phyloP scores from a whole-genome alignment of 2,797 vertebrate species.

The Prionace glauca region DNA sequence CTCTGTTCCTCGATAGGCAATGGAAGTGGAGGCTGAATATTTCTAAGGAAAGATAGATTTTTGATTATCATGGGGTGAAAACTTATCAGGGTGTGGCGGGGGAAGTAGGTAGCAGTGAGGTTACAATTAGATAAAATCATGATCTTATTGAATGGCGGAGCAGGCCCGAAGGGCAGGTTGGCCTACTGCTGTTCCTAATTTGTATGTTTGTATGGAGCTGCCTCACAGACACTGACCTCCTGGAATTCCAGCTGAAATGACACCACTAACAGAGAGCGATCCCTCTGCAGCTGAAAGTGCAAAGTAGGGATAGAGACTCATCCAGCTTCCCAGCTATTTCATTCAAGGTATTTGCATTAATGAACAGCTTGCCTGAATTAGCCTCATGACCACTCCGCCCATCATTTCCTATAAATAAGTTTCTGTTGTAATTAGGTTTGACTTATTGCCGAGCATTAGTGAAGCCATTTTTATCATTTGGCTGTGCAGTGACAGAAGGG shows the following conservation, averaged over 20 bases:
- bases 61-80: too few relatives aligned
- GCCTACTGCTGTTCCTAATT: too few relatives aligned
- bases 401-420: slow-evolving; percentile 85
- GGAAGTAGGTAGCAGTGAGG: too few relatives aligned
- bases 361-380: slow-evolving; percentile 53
- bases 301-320: neutral
- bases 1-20: too few relatives aligned
- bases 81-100: too few relatives aligned
- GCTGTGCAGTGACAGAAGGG: neutral
- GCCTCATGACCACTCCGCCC: slow-evolving; percentile 66
- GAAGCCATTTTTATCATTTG: neutral
- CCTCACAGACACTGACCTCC: neutral
- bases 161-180: too few relatives aligned
- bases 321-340: neutral
- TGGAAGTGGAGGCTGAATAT: too few relatives aligned
- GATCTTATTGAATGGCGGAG: too few relatives aligned
- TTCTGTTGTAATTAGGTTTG: slow-evolving; percentile 88
- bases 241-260: neutral
- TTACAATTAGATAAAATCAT: too few relatives aligned
- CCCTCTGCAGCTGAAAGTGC: neutral
- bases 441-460: slow-evolving; percentile 54
- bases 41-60: too few relatives aligned
- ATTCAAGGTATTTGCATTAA: slow-evolving; percentile 36
- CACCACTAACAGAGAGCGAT: neutral
- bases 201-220: neutral